These are phyloP conservation scores for Ridgeia piscesae DNA, from an alignment of 1,140 invertebrate species.

Conservation along the genomic window DNA sequence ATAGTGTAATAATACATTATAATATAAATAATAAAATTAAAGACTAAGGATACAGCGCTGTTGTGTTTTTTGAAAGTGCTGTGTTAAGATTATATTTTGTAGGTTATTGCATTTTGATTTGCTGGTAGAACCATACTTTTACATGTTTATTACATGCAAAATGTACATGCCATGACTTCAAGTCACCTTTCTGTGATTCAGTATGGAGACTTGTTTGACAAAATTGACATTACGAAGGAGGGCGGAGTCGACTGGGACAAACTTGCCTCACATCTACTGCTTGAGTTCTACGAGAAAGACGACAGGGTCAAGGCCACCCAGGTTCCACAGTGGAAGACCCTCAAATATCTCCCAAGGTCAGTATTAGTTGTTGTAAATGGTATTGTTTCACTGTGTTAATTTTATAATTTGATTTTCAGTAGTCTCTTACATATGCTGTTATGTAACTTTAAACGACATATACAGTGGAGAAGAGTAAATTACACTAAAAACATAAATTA, in stretches of 20 bases:
- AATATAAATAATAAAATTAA: too few species aligned
- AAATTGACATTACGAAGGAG: constrained; percentile 54
- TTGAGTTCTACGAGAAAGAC: constrained; percentile 57
- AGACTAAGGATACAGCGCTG: too few species aligned
- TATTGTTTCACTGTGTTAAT: background rate
- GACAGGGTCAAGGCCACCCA: constrained; percentile 56
- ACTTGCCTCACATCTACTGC: constrained; percentile 55
- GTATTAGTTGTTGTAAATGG: background rate
- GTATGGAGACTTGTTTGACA: constrained; percentile 57
- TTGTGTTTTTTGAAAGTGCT: too few species aligned
- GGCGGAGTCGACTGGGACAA: constrained; percentile 58
- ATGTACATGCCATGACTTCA: too few species aligned
- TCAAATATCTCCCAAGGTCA: constrained; percentile 52
- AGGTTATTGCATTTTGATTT: too few species aligned
- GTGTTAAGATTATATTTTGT: too few species aligned
- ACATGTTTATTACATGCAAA: too few species aligned
- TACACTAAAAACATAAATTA: background rate
- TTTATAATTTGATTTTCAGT: background rate
- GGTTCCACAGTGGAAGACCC: constrained; percentile 57
- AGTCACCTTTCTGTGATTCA: constrained; percentile 29
- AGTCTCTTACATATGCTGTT: background rate
- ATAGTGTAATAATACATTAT: too few species aligned
- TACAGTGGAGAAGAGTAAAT: too few species aligned
- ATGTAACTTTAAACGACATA: background rate
- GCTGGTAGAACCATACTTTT: too few species aligned